Base-by-base conservation (phyloP, 2,888 invertebrate genomes). In the Amphimallon solstitiale region DNA sequence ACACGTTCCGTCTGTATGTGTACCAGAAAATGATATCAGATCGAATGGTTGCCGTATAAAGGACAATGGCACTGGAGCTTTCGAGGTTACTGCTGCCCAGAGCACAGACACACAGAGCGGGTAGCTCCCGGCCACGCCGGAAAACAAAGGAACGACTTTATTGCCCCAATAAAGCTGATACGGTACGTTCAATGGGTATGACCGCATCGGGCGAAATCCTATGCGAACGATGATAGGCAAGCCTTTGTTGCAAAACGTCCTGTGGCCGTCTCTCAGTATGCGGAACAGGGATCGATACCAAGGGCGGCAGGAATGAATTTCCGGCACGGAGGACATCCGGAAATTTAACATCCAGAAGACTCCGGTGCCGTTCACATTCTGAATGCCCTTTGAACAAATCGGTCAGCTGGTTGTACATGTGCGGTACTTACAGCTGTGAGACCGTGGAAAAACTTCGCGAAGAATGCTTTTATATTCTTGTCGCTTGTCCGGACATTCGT, bases 121-220 rank as follows among this genome's bases (percentile, higher is more conserved):
- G 29, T 29, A 29, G 65, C 60, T 9, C 15, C n/a, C 59, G 40
- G 34, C 45, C 51, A 12, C 19, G 15, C 61, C 51, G 38, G 61
- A 52, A 61, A 61, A 61, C 61, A 66, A 69, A 69, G 67, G 68
- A 63, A 69, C 62, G 66, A 67, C 68, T 70, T 70, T 70, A 70
- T 70, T 69, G 70, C 67, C 65, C 68, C 69, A 70, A 70, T 70
- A 68, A 70, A 69, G 65, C 69, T 66, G 68, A 70, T 70, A 69
- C 61, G 65, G n/a, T 61, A 45, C 61, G 52, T 40, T 35, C 19
- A n/a, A 9, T 5, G 14, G 35, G 15, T 35, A 12, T 10, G 35
- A 35, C 15, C 35, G 35, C 3, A 12, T 29, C 9, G 29, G 29
- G 2, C 29, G 29, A 29, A 29, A 29, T 29, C 29, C 29, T 29